Evolutionary conservation across 1,140 invertebrate genomes (phyloP), one percentile per base, ranked within the genome.

Genomic region (Coenobita brevimanus): DNA sequence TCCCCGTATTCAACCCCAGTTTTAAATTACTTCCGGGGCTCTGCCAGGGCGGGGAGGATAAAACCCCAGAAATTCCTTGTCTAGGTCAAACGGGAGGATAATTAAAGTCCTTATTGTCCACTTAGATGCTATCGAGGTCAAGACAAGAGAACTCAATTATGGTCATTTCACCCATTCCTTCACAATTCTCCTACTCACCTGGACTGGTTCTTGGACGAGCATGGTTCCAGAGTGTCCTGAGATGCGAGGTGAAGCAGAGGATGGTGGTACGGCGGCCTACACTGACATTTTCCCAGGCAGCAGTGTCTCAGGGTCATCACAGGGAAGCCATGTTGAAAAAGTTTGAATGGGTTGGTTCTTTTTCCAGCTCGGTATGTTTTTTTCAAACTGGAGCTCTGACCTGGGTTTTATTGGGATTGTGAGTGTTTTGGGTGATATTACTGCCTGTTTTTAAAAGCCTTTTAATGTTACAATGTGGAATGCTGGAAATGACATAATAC

Each of bases 171-270:
- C 67, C 46, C 17, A 43, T 71, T 50, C 71, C 21, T 6, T 15
- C 21, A 27, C 46, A 69, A 24, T 41, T 71, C n/a, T 10, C 27
- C 13, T 2, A 13, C 81, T 67, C 43, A 82, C 81, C 81, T 82
- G 81, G 33, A 82, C 81, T 71, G 81, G 81, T 30, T 82, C 81
- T 30, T 82, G 81, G 38, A 82, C 81, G 24, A 82, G 62, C 81
- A 82, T 82, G 67, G 33, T 82, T 15, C 15, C 46, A 46, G 21
- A n/a, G 30, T 69, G 6, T 71, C n/a, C 10, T 15, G 78, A 36
- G 27, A 17, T n/a, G 27, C 78, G 36, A 64, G 33, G 3, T 17
- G 15, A 41, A 15, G 57, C 50, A 21, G 38, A 41, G 38, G 38
- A 36, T 41, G 24, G 8, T 21, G 46, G 27, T 69, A n/a, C 21